Base-by-base conservation (phyloP, 2,888 invertebrate genomes). In the Drosophila hamatofila region DNA sequence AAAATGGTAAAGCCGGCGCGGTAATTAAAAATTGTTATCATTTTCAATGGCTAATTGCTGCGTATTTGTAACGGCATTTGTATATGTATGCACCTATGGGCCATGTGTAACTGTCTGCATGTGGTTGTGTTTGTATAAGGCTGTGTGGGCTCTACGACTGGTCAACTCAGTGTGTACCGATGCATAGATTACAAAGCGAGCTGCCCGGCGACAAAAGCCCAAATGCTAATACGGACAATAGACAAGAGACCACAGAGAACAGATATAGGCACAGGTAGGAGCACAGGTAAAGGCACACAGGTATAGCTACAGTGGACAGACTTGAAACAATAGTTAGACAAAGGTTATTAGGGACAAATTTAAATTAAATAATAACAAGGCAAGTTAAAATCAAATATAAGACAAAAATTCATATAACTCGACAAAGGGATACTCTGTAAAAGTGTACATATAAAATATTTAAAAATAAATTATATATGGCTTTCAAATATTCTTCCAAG, bases 41-140 rank as follows among this genome's bases (percentile, higher is more conserved):
- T 77, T 85, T 77, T 69, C 80, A 87, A 83, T 83, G 79, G 84
- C 81, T 81, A 87, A 84, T 87, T 87, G 82, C 75, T 78, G 69
- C 63, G 54, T 44, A 41, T 37, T 21, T 39, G 21, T 76, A 72
- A 52, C 49, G 46, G 41, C 21, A 27, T 46, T 16, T 9, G 18
- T 51, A n/a, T 51, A 2, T 46, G 23, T 41, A 48, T n/a, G n/a
- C n/a, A n/a, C n/a, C n/a, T n/a, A n/a, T n/a, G n/a, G n/a, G n/a
- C n/a, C n/a, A n/a, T 14, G 14, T 51, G 55, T 33, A 30, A 14
- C 5, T 37, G 37, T 30, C 11, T 48, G 14, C 41, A 8, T 66
- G 57, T 55, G n/a, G 14, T 11, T 52, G 14, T 30, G 30, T 35
- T 14, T 37, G 8, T 21, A 42, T 48, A 12, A 42, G 37, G 44